Base-by-base conservation (phyloP, 2,888 invertebrate species). In the Oegoconia quadripuncta region DNA sequence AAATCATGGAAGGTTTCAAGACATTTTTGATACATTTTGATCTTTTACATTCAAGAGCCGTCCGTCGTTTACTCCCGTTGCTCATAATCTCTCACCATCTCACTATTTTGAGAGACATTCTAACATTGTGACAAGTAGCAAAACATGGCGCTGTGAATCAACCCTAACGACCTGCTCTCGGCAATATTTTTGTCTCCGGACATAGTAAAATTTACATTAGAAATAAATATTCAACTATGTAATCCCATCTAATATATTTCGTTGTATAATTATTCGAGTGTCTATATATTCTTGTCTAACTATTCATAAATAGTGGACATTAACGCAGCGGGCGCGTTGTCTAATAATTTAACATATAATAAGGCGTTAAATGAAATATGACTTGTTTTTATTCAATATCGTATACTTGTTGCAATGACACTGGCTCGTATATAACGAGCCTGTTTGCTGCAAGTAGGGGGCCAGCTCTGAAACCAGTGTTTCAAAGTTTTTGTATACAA, bases 141-240 rank as follows among this genome's bases (percentile, higher is more conserved):
- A 25, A 12, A 9, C 22, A 26, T 16, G 0, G 17, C 17, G 32
- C n/a, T 32, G 32, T 32, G 32, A 32, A 20, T 14, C 3, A 13
- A n/a, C 22, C 7, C 13, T 22, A 22, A 12, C 11, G 22, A 32
- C 32, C 13, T 37, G 34, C 37, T 32, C 22, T 20, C 20, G 39
- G 41, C 44, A 39, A 53, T 51, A 50, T 55, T 50, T 56, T 53
- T 33, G 46, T 37, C 41, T 40, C 52, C 45, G 32, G 39, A 44
- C 46, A 43, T 55, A 42, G 44, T 42, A 48, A 52, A 55, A 64
- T 62, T 59, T 55, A 59, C 50, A 56, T 61, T 52, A n/a, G 25
- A 52, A 57, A 57, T 56, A 55, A 39, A 46, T 36, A 34, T 39
- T 39, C 34, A 37, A 42, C 51, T 46, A 48, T 27, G 48, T 53